Conservation (phyloP, 2,888 invertebrate species). For the Sericinus montela region DNA sequence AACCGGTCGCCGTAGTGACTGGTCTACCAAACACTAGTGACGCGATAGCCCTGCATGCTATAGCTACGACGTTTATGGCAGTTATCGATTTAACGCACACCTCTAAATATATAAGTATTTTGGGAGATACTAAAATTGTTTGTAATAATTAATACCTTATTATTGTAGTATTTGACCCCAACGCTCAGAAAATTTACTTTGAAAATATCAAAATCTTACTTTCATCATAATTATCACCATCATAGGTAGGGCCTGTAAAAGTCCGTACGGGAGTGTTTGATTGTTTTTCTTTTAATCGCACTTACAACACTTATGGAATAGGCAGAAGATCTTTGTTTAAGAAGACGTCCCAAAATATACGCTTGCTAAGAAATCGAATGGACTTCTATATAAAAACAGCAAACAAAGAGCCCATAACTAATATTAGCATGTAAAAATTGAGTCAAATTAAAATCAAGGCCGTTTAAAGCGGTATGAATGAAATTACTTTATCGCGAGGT, state of each 20-base stretch:
- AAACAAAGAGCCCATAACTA: constrained; percentile 14
- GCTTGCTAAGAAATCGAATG: not conserved
- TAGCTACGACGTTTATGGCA: not conserved
- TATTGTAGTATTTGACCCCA: too few species aligned
- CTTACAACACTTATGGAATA: too few species aligned
- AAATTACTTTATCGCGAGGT: constrained; percentile 42
- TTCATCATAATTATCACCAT: too few species aligned
- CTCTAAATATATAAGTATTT: not conserved
- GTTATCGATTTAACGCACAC: not conserved
- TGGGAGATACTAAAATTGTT: not conserved
- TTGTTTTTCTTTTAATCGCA: too few species aligned
- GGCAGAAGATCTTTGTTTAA: too few species aligned
- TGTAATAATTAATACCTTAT: too few species aligned
- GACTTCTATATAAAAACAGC: not conserved
- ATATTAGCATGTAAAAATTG: constrained; percentile 37
- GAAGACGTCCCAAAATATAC: too few species aligned
- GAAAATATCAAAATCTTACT: too few species aligned
- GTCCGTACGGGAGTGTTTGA: too few species aligned
- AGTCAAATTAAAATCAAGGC: constrained; percentile 43
- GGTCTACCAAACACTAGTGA: constrained; percentile 56
- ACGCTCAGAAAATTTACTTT: too few species aligned
- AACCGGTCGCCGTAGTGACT: constrained; percentile 66
- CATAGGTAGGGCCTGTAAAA: too few species aligned
- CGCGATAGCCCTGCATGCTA: constrained; percentile 28
- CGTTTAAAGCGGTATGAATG: constrained; percentile 34